Base-by-base conservation (phyloP, 2,113 vertebrate species). In the Acanthisitta chloris region DNA sequence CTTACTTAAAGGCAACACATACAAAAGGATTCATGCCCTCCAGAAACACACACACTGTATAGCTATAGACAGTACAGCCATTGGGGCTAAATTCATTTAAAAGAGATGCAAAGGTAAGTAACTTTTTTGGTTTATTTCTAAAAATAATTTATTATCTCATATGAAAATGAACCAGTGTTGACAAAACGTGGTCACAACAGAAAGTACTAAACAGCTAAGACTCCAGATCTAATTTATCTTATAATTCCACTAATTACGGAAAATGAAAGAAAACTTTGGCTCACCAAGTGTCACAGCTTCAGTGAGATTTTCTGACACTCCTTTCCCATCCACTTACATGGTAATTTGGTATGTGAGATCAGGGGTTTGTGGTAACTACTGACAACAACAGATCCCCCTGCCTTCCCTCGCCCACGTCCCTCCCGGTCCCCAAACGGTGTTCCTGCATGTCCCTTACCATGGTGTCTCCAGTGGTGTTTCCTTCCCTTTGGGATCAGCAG, bases 381-480 rank as follows among this genome's bases (percentile, higher is more conserved):
- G 36, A 28, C 16, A 8, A 4, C 3, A 2, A 36, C 86, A 79
- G 61, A n/a, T 28, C 48, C 36, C 34, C 3, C 40, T 31, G 59
- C 81, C 65, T 81, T 24, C 71, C 54, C 57, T 73, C 5, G 0
- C 67, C 86, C 42, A 2, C 1, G 0, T 40, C 45, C 52, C 61
- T 74, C 74, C 51, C 4, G 0, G 2, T n/a, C 7, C 62, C 66
- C 2, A 0, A 3, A 18, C 2, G 1, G 2, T 10, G 19, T 10
- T 38, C 86, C 74, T 72, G 14, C 54, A 10, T 29, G 2, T 61
- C 54, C 71, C 96, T 97, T 97, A 97, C 97, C 97, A 97, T 97
- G 55, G 73, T 76, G 94, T 69, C 33, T 76, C 40, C 87, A 31
- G 89, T 1, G 33, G 52, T 2, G 86, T 48, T 85, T 51, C 82